A percentile compares a stretch with the other conserved stretches of the same genome.
Evolutionary conservation across 35 echinoderm and acorn worm genomes (phyloP).

Genomic region (Acanthaster planci): DNA sequence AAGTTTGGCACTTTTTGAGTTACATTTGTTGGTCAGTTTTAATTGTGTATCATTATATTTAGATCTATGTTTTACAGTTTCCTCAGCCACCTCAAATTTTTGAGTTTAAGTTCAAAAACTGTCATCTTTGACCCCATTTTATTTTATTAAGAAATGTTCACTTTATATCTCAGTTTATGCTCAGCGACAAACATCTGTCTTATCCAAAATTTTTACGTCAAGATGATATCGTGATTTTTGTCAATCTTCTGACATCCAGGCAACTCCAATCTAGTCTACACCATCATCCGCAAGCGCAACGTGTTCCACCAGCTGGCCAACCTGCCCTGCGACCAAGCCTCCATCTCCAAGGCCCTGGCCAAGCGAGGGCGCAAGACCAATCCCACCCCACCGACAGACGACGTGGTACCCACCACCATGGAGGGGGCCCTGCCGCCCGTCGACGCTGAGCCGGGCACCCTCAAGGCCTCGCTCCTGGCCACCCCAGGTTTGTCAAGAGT

Average conservation of each 20-base stretch:
- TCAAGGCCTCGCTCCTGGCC: constrained; percentile 90
- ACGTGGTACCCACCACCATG: constrained; percentile 71
- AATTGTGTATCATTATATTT: no score
- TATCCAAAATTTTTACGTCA: no score
- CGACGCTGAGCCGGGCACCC: constrained; percentile 92
- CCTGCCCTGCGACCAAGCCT: constrained; percentile 82
- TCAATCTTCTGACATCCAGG: constrained; percentile 48
- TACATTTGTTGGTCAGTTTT: no score
- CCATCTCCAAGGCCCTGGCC: constrained; percentile 82
- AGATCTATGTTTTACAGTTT: no score
- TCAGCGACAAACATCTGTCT: no score
- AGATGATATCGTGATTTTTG: background rate
- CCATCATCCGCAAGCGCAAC: constrained; percentile 95
- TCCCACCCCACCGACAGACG: constrained; percentile 55
- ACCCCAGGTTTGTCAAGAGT: constrained; percentile 78
- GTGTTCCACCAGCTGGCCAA: constrained; percentile 97
- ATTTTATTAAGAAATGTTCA: no score
- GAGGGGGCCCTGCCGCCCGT: constrained; percentile 88
- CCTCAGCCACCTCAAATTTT: no score
- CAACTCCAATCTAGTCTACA: constrained; percentile 96
- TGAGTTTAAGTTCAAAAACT: no score
- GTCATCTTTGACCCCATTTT: no score
- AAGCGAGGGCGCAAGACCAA: constrained; percentile 71
- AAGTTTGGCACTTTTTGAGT: no score
- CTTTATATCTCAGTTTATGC: no score